A percentile compares a stretch with the other conserved stretches of the same genome.
Conservation (phyloP, 2,888 invertebrate species). For the Carcina quercana region DNA sequence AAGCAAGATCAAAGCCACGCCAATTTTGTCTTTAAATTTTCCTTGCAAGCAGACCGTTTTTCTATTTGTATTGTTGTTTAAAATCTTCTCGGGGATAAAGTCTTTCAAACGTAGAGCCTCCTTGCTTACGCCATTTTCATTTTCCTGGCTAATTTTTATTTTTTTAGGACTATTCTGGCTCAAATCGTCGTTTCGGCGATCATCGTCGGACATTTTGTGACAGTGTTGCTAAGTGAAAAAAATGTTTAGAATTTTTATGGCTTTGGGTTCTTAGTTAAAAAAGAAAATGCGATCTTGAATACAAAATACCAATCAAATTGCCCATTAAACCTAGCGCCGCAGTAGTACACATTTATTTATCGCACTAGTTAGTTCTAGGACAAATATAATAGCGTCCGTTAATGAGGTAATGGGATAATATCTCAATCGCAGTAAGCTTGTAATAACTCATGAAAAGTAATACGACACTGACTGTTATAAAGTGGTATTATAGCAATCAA, state of each 20-base stretch:
- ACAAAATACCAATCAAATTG: too few species aligned
- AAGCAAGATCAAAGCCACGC: constrained; percentile 81
- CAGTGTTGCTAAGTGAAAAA: constrained; percentile 28
- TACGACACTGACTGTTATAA: too few species aligned
- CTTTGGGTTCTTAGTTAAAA: too few species aligned
- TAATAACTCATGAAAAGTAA: too few species aligned
- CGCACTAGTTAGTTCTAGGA: too few species aligned
- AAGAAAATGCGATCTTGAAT: too few species aligned
- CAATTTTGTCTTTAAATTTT: constrained; percentile 75
- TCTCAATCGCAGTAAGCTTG: too few species aligned
- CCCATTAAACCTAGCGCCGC: too few species aligned
- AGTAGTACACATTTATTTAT: too few species aligned
- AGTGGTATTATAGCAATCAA: too few species aligned
- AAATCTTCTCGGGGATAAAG: constrained; percentile 78
- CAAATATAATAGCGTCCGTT: too few species aligned
- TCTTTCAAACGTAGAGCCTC: constrained; percentile 71
- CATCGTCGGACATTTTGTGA: constrained; percentile 63
- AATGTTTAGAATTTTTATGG: neutral
- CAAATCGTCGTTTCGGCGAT: constrained; percentile 42
- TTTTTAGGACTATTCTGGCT: constrained; percentile 51
- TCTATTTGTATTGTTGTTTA: constrained; percentile 81
- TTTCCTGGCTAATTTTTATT: constrained; percentile 53
- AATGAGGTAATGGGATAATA: too few species aligned
- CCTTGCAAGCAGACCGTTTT: constrained; percentile 84
- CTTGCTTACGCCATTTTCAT: constrained; percentile 44